Conservation (phyloP, 1,140 invertebrate genomes). For the Bombus fervidus region DNA sequence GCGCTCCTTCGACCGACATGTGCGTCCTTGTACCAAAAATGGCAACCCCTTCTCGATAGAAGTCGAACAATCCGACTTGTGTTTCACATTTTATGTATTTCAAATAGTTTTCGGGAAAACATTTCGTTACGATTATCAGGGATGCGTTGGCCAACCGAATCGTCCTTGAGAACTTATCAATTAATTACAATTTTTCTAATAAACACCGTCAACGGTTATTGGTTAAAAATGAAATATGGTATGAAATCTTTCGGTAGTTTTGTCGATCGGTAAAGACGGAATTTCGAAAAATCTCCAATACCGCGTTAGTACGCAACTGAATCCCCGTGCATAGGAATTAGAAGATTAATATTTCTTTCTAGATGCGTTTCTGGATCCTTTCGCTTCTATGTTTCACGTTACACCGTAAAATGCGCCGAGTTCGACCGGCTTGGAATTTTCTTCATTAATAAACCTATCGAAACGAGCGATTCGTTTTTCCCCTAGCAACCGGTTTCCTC, state of each 20-base stretch:
- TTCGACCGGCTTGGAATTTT: not conserved
- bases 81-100: slow-evolving; percentile 4
- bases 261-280: no score
- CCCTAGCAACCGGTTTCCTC: slow-evolving; percentile 50
- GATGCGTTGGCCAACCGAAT: no score
- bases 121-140: not conserved
- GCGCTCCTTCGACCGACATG: slow-evolving; percentile 21
- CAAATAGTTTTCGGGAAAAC: not conserved
- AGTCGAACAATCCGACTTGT: slow-evolving; percentile 7
- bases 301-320: no score
- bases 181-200: no score
- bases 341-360: not conserved
- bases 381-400: not conserved
- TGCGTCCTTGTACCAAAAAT: slow-evolving; percentile 41
- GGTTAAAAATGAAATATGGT: no score
- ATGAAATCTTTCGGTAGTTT: no score
- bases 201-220: not conserved
- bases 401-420: no score
- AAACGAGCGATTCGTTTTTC: slow-evolving; percentile 33
- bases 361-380: not conserved
- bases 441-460: slow-evolving; percentile 18
- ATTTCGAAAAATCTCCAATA: not conserved
- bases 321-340: not conserved
- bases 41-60: slow-evolving; percentile 20
- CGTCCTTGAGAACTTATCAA: no score